A percentile compares a stretch with the other conserved stretches of the same genome.
Evolutionary conservation across 2,888 invertebrate species (phyloP).

Genomic region (Diaperis boleti): DNA sequence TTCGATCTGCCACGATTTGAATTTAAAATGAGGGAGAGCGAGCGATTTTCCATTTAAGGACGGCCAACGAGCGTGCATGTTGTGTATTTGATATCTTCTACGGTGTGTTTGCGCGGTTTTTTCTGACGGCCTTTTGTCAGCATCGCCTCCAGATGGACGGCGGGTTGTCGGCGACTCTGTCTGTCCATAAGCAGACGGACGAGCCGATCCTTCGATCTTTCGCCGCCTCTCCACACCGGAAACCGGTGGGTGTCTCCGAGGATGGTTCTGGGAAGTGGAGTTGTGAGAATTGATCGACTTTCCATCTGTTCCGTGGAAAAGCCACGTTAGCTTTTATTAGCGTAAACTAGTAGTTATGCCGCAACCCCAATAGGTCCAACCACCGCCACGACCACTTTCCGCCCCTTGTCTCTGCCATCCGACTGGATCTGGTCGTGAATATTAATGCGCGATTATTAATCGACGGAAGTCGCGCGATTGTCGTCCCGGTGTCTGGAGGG

Average conservation of each 20-base stretch:
- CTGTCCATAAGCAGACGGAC: slow-evolving; percentile 31
- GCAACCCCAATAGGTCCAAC: no score
- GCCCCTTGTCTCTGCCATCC: slow-evolving; percentile 20
- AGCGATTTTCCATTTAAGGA: slow-evolving; percentile 40
- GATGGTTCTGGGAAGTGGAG: slow-evolving; percentile 40
- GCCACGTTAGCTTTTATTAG: no score
- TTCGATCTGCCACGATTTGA: slow-evolving; percentile 39
- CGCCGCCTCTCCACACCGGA: slow-evolving; percentile 43
- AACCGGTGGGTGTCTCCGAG: slow-evolving; percentile 44
- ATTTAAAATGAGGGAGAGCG: slow-evolving; percentile 38
- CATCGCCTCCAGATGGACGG: slow-evolving; percentile 38
- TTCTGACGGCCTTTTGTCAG: slow-evolving; percentile 31
- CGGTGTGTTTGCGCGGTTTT: slow-evolving; percentile 30
- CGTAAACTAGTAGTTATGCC: no score
- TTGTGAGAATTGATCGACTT: no score
- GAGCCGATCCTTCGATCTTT: slow-evolving; percentile 40
- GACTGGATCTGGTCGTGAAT: slow-evolving; percentile 31
- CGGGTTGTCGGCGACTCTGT: slow-evolving; percentile 25
- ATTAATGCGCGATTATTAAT: slow-evolving; percentile 38
- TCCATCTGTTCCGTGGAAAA: no score
- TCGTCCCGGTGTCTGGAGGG: slow-evolving; percentile 39
- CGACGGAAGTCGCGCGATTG: slow-evolving; percentile 38
- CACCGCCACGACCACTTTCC: neutral
- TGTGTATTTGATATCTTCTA: slow-evolving; percentile 35
- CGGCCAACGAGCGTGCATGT: slow-evolving; percentile 16